These are phyloP conservation scores for Drosophila barbarae DNA, from an alignment of 2,888 invertebrate species.

Conservation along the genomic window DNA sequence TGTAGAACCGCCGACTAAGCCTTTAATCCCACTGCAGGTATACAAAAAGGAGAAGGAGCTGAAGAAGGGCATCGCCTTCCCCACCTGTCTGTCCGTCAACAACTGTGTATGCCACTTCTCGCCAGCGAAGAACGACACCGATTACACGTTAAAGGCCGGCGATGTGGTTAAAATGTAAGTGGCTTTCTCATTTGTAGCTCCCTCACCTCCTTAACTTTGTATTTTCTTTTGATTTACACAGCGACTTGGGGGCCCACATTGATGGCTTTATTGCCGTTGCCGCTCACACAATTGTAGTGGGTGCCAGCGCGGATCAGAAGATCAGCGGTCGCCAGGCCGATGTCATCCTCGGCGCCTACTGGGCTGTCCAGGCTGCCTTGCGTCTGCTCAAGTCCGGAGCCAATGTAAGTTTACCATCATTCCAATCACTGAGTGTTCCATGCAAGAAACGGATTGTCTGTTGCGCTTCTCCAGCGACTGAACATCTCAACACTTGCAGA, in stretches of 20 bases:
- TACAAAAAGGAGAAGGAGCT: slow-evolving; percentile 99
- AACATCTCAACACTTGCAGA: slow-evolving; percentile 60
- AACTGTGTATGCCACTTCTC: slow-evolving; percentile 99
- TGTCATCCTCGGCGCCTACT: slow-evolving; percentile 95
- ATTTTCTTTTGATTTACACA: slow-evolving; percentile 73
- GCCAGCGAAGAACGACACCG: slow-evolving; percentile 95
- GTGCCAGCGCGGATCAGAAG: slow-evolving; percentile 86
- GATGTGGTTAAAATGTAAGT: slow-evolving; percentile 98
- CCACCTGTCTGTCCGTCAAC: slow-evolving; percentile 98
- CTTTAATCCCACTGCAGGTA: slow-evolving; percentile 62
- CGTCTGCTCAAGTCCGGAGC: slow-evolving; percentile 94
- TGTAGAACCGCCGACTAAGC: background rate
- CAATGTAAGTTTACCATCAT: slow-evolving; percentile 83
- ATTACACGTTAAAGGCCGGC: slow-evolving; percentile 90
- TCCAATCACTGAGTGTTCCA: background rate
- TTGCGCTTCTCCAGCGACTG: slow-evolving; percentile 29
- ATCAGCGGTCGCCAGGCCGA: slow-evolving; percentile 95
- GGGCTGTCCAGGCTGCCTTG: slow-evolving; percentile 96
- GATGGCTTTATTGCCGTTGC: slow-evolving; percentile 99
- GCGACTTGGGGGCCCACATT: slow-evolving; percentile 98
- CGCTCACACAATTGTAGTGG: slow-evolving; percentile 96
- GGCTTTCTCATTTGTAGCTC: no score
- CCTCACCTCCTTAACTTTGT: background rate
- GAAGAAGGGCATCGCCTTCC: slow-evolving; percentile 99
- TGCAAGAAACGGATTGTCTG: slow-evolving; percentile 56